Conservation (phyloP, 2,113 vertebrate genomes). For the Rhodinocichla rosea region DNA sequence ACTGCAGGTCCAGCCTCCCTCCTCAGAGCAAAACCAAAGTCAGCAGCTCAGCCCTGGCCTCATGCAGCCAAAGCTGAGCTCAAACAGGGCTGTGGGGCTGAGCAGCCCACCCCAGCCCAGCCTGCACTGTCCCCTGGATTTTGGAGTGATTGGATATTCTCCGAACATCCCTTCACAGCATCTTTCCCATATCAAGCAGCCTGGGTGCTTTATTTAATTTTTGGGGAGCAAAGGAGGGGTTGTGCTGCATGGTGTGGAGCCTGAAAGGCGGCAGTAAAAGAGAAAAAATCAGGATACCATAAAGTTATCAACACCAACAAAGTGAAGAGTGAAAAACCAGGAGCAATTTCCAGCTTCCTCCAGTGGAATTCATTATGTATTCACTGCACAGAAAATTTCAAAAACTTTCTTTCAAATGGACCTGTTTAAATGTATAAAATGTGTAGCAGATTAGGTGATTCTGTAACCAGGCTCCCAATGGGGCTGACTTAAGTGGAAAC, state of each 20-base stretch:
- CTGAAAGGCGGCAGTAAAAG: neutral
- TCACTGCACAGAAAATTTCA: neutral
- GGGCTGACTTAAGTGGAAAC: conserved; percentile 50
- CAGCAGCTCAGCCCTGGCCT: neutral
- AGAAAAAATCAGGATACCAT: neutral
- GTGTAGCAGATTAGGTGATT: conserved; percentile 36
- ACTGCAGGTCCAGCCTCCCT: neutral
- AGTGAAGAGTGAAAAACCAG: neutral
- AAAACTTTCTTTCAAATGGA: conserved; percentile 48
- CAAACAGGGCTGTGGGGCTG: neutral
- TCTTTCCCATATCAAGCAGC: neutral
- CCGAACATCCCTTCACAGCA: neutral
- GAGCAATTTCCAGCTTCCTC: neutral
- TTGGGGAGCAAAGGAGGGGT: neutral
- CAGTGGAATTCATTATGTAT: neutral
- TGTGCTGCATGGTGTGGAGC: neutral
- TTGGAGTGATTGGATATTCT: fast-evolving
- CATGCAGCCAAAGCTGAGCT: neutral
- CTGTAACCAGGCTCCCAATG: conserved; percentile 31
- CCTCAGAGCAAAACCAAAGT: neutral
- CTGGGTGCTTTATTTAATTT: neutral
- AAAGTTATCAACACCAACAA: conserved; percentile 5
- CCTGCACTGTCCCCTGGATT: too few relatives aligned
- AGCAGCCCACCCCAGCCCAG: neutral
- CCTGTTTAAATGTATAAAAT: conserved; percentile 54